Evolutionary conservation across 2,113 vertebrate species (phyloP).

Genomic region (Phycodurus eques): DNA sequence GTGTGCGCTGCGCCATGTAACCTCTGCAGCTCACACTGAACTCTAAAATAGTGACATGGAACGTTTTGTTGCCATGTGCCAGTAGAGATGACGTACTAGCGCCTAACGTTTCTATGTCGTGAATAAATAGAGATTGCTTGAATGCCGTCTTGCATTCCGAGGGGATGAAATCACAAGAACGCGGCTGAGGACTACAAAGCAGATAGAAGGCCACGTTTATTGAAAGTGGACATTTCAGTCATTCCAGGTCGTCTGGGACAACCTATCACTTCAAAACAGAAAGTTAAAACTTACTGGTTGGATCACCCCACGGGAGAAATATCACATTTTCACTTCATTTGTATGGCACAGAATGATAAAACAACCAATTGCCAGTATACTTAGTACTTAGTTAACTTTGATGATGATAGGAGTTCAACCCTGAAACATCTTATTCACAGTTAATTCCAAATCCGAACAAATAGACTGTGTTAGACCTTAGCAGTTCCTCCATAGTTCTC

Average conservation of each 20-base stretch:
- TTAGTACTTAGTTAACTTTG: too few species aligned
- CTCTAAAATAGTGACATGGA: not conserved
- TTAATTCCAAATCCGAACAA: too few species aligned
- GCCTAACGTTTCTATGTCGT: not conserved
- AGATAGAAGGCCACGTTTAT: not conserved
- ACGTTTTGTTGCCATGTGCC: not conserved
- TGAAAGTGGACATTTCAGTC: not conserved
- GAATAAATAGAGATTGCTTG: conserved; percentile 3
- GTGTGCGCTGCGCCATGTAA: too few species aligned
- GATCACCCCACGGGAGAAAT: not conserved
- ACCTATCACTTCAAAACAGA: not conserved
- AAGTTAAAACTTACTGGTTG: not conserved
- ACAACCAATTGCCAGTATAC: too few species aligned
- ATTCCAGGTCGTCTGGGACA: not conserved
- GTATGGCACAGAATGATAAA: too few species aligned
- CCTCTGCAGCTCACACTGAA: not conserved
- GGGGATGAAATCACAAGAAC: not conserved
- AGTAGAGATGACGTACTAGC: not conserved
- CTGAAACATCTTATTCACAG: too few species aligned
- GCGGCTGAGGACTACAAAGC: not conserved
- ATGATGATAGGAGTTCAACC: too few species aligned
- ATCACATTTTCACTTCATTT: not conserved
- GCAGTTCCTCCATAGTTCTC: too few species aligned
- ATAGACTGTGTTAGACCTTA: too few species aligned
- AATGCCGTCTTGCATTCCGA: not conserved